phyloP scores from a whole-genome alignment of 2,797 vertebrate species.

The Parambassis ranga region DNA sequence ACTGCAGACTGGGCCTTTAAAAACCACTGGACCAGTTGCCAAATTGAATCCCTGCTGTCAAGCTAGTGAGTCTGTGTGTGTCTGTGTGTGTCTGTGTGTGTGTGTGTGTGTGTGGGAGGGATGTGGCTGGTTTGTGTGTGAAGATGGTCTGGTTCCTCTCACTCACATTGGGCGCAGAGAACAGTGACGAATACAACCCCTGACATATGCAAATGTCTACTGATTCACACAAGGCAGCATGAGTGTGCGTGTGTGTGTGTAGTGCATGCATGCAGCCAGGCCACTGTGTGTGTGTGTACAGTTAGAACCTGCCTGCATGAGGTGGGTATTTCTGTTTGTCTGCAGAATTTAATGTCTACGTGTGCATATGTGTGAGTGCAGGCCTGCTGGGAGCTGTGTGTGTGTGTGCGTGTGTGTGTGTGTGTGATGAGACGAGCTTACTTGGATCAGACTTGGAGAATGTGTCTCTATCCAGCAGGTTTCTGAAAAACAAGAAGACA shows the following conservation, averaged over 20 bases:
- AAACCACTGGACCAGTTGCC: constrained; percentile 37
- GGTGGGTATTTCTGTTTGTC: constrained; percentile 25
- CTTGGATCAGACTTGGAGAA: constrained; percentile 99
- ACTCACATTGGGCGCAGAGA: constrained; percentile 47
- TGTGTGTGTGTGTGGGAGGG: constrained; percentile 23
- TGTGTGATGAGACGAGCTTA: constrained; percentile 71
- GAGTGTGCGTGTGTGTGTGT: not conserved
- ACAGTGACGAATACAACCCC: constrained; percentile 63
- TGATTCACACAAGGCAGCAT: constrained; percentile 54
- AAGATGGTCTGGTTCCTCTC: constrained; percentile 55
- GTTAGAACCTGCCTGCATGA: constrained; percentile 15
- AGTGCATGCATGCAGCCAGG: not conserved
- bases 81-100: constrained; percentile 2
- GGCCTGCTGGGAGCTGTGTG: not conserved
- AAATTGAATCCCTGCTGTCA: constrained; percentile 46
- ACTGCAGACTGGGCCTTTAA: constrained; percentile 34
- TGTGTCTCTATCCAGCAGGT: constrained; percentile 97
- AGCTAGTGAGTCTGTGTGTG: constrained; percentile 7
- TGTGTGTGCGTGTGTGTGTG: constrained; percentile 7
- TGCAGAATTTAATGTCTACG: constrained; percentile 4
- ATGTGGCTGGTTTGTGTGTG: constrained; percentile 39
- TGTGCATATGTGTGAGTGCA: no score
- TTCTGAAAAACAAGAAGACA: constrained; percentile 81
- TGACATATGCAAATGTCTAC: constrained; percentile 74
- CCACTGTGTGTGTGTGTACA: constrained; percentile 15